Evolutionary conservation across 2,888 invertebrate genomes (phyloP).

Genomic region (Epistrophe eligans): DNA sequence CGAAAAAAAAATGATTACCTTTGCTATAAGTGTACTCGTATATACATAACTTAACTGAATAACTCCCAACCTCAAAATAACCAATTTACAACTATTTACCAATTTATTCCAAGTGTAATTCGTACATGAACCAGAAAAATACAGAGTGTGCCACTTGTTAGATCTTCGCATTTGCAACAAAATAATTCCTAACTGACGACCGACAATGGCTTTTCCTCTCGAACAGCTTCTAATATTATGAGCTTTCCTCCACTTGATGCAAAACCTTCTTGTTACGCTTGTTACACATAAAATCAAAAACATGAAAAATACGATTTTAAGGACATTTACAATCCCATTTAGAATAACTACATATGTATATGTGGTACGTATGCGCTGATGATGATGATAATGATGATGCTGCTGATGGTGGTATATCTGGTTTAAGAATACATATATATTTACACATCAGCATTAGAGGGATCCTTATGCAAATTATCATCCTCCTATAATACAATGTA

Average conservation of each 20-base stretch:
- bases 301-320: constrained; percentile 59
- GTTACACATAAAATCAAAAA: constrained; percentile 59
- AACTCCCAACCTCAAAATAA: background rate
- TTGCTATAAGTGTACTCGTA: no score
- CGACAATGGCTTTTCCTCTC: constrained; percentile 60
- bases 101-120: background rate
- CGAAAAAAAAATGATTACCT: no score
- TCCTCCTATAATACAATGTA: background rate
- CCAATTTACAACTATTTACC: background rate
- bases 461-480: constrained; percentile 67
- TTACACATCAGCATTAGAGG: constrained; percentile 66
- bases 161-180: constrained; percentile 21
- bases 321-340: constrained; percentile 51
- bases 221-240: constrained; percentile 22
- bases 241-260: constrained; percentile 37
- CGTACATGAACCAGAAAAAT: background rate
- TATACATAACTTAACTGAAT: background rate
- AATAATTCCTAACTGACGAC: background rate
- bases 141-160: constrained; percentile 14
- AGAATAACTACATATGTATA: no score
- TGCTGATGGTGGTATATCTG: background rate
- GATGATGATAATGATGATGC: no score
- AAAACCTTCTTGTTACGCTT: background rate
- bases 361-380: no score
- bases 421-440: constrained; percentile 70